These are phyloP conservation scores for Ciconia boyciana DNA, from an alignment of 2,113 vertebrate species.

Conservation along the genomic window DNA sequence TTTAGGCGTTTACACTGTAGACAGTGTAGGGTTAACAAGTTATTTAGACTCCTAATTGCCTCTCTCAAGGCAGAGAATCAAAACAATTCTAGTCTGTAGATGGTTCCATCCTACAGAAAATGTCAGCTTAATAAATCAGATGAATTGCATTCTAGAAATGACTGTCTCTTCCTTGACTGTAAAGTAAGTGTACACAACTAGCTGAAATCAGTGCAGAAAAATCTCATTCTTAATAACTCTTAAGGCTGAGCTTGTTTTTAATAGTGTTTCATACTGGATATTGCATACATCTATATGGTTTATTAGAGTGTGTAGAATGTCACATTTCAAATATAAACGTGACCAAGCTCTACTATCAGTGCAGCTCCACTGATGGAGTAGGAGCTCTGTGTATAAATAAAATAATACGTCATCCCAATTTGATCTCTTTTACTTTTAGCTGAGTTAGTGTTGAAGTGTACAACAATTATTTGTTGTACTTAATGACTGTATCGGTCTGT, in stretches of 20 bases:
- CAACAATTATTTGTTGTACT: neutral
- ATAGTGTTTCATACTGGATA: neutral
- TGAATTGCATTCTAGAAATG: neutral
- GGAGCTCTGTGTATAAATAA: neutral
- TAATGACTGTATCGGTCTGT: neutral
- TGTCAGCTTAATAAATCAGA: neutral
- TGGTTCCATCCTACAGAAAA: neutral
- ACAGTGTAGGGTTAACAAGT: neutral
- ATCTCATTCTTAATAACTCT: neutral
- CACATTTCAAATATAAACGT: neutral
- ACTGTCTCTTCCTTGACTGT: neutral
- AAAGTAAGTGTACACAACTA: neutral
- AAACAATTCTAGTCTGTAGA: neutral
- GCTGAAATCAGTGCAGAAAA: neutral
- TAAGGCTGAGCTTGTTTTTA: neutral
- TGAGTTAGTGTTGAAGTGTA: neutral
- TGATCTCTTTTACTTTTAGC: neutral
- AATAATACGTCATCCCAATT: neutral
- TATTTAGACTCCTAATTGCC: neutral
- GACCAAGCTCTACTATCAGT: neutral
- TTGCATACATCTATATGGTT: neutral
- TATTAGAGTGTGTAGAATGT: neutral
- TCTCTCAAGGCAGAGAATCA: neutral
- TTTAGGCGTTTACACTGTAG: neutral
- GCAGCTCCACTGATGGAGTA: neutral